A percentile compares a stretch with the other conserved stretches of the same genome.
These are phyloP conservation scores for Bombus huntii DNA, from an alignment of 1,140 invertebrate genomes.

Conservation along the genomic window DNA sequence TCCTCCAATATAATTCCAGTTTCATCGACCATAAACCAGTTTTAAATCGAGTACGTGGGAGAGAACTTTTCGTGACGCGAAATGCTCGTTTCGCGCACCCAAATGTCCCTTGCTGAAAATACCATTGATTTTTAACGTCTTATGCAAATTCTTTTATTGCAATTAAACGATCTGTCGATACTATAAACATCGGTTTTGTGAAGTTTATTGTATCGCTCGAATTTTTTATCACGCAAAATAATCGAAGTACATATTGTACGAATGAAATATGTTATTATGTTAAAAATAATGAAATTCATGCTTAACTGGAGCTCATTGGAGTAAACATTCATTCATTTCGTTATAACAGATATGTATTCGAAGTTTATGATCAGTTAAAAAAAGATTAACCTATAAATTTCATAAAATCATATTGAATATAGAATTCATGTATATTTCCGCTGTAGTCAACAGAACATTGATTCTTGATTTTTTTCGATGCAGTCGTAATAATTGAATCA, in stretches of 20 bases:
- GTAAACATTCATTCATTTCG: not conserved
- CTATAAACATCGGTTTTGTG: not conserved
- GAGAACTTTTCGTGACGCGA: not conserved
- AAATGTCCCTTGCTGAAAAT: not conserved
- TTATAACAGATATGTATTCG: not conserved
- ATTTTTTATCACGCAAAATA: not conserved
- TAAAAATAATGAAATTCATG: not conserved
- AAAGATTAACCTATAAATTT: not conserved
- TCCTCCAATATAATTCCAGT: slow-evolving; percentile 46
- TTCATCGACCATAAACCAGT: slow-evolving; percentile 14
- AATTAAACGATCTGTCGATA: not conserved
- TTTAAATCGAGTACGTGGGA: slow-evolving; percentile 11
- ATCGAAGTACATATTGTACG: not conserved
- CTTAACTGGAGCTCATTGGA: no score
- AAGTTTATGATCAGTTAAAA: not conserved
- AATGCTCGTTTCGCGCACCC: not conserved
- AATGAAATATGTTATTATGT: not conserved
- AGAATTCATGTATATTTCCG: no score
- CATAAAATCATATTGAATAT: not conserved
- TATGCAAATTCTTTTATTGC: not conserved
- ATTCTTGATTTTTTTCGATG: no score
- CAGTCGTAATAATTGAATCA: not conserved
- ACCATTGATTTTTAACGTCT: not conserved
- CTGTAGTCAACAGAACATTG: no score
- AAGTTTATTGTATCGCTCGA: not conserved